These are phyloP conservation scores for Mya arenaria DNA, from an alignment of 1,140 invertebrate species.

Conservation along the genomic window DNA sequence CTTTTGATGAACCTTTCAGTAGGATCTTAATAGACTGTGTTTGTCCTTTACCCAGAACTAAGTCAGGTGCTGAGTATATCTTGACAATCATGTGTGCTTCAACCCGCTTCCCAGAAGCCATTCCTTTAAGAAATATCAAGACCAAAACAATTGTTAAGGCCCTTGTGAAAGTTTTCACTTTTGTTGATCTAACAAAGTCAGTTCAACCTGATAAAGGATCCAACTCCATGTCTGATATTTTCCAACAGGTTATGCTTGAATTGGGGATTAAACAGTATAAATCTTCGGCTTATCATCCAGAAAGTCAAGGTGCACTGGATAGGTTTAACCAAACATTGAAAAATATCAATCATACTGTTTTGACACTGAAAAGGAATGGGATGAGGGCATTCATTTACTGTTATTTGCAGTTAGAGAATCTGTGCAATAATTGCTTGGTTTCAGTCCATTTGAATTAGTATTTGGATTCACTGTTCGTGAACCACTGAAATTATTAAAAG, in stretches of 20 bases:
- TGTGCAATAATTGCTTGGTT: slow-evolving; percentile 60
- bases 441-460: slow-evolving; percentile 33
- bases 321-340: slow-evolving; percentile 42
- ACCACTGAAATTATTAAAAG: slow-evolving; percentile 32
- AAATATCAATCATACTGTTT: slow-evolving; percentile 46
- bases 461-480: slow-evolving; percentile 26
- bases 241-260: slow-evolving; percentile 46
- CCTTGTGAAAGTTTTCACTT: slow-evolving; percentile 37
- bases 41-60: background rate
- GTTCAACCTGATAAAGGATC: slow-evolving; percentile 52
- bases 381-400: slow-evolving; percentile 47
- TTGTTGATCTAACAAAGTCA: slow-evolving; percentile 40
- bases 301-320: too few relatives aligned
- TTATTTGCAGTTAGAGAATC: slow-evolving; percentile 54
- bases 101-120: too few relatives aligned
- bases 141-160: slow-evolving; percentile 9
- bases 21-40: too few relatives aligned
- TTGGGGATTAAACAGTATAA: slow-evolving; percentile 29
- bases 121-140: slow-evolving; percentile 32
- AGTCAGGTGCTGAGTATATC: background rate
- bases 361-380: slow-evolving; percentile 45
- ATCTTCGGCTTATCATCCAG: slow-evolving; percentile 40
- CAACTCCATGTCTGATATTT: slow-evolving; percentile 55
- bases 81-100: too few relatives aligned
- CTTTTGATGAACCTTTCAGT: slow-evolving; percentile 1